These are phyloP conservation scores for Paradisaea rubra DNA, from an alignment of 2,113 vertebrate species.

Conservation along the genomic window DNA sequence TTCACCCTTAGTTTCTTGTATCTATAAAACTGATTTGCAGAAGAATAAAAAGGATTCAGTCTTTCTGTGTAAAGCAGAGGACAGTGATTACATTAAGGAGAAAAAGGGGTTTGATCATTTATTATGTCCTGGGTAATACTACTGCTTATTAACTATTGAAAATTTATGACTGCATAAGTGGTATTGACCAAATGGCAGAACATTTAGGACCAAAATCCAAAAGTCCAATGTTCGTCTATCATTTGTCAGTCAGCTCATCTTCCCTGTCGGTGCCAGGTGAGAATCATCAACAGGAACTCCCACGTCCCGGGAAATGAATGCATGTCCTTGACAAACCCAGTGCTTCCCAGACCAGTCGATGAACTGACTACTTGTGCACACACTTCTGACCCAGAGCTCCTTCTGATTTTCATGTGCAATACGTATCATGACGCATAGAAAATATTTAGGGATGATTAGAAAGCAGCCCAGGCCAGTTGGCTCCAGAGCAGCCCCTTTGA, in stretches of 20 bases:
- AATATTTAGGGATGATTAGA: background rate
- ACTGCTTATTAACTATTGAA: background rate
- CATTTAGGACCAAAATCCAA: background rate
- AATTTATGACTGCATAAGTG: background rate
- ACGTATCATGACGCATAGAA: background rate
- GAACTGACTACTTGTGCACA: background rate
- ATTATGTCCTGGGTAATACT: background rate
- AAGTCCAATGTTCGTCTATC: background rate
- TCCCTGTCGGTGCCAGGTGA: background rate
- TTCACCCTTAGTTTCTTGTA: background rate
- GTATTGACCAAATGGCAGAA: background rate
- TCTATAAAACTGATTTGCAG: background rate
- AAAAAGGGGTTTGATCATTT: background rate
- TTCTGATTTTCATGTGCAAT: background rate
- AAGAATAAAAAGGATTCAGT: background rate
- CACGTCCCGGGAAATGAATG: background rate
- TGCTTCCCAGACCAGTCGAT: background rate
- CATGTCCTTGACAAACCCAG: rapidly evolving
- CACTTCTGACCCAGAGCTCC: background rate
- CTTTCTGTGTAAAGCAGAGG: background rate
- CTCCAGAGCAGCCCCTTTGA: background rate
- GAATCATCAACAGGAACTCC: background rate
- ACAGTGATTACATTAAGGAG: background rate
- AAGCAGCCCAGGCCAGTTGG: background rate
- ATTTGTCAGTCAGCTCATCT: background rate